A percentile compares a stretch with the other conserved stretches of the same genome.
Conservation (phyloP, 1,140 invertebrate species). For the Mercenaria mercenaria region DNA sequence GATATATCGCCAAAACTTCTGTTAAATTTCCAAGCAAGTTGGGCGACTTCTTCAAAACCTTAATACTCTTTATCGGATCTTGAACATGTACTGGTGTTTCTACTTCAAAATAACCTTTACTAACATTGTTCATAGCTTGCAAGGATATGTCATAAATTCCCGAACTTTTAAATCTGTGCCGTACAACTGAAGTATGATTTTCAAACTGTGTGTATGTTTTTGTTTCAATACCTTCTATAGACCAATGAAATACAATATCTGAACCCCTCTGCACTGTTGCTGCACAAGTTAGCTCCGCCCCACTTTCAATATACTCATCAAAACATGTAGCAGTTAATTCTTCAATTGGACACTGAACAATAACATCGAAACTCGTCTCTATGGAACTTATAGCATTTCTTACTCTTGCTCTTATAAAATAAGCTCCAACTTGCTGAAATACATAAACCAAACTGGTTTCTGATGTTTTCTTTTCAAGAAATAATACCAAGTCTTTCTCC, state of each 20-base stretch:
- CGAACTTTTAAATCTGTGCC: not conserved
- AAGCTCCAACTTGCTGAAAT: conserved; percentile 10
- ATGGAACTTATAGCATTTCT: conserved; percentile 6
- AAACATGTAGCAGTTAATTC: not conserved
- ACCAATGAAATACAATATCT: conserved; percentile 24
- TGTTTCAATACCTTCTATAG: not conserved
- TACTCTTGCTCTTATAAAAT: not conserved
- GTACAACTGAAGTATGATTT: not conserved
- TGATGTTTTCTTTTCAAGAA: not conserved
- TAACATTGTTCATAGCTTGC: conserved; percentile 32
- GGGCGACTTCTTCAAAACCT: not conserved
- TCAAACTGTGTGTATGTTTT: not conserved
- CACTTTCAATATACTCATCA: not conserved
- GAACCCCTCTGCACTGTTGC: conserved; percentile 26
- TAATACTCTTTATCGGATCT: not conserved
- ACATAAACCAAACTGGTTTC: not conserved
- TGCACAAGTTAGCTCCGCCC: conserved; percentile 15
- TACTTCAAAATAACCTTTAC: not conserved
- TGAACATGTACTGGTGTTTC: not conserved
- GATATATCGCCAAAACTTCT: not conserved
- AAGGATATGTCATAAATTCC: conserved; percentile 18
- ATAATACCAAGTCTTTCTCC: not conserved
- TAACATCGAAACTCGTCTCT: not conserved
- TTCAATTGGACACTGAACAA: conserved; percentile 45
- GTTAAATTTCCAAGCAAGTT: not conserved